These are phyloP conservation scores for Sakesphorus luctuosus DNA, from an alignment of 2,113 vertebrate species.

Conservation along the genomic window DNA sequence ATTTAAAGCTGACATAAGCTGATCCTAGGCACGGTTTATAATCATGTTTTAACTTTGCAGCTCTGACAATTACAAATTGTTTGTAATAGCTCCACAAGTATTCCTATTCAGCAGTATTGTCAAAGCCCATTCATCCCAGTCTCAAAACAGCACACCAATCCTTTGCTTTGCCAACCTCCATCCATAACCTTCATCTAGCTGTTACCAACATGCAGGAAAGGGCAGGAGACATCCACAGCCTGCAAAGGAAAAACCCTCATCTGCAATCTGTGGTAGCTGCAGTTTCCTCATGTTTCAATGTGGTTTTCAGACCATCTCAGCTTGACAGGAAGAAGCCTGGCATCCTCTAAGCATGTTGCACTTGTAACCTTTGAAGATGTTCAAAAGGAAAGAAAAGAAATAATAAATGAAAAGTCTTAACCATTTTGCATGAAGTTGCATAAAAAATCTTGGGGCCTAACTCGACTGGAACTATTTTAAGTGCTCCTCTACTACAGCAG, in stretches of 20 bases:
- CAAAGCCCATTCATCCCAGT: conserved; percentile 5
- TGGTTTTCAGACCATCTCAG: conserved; percentile 30
- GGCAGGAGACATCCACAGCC: neutral
- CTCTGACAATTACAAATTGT: conserved; percentile 51
- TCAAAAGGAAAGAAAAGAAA: conserved; percentile 15
- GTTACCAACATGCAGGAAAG: neutral
- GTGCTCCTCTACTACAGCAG: conserved; percentile 27
- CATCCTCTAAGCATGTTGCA: neutral
- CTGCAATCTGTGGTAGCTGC: neutral
- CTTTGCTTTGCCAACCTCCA: neutral
- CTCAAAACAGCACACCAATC: neutral
- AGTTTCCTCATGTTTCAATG: neutral
- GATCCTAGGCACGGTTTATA: conserved; percentile 4
- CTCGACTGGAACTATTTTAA: conserved; percentile 58
- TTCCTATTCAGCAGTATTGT: neutral
- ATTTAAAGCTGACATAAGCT: conserved; percentile 55
- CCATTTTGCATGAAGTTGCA: neutral
- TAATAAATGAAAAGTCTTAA: neutral
- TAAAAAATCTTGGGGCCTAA: conserved; percentile 21
- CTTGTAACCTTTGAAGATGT: conserved; percentile 55
- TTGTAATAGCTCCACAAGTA: conserved; percentile 21
- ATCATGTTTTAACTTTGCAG: conserved; percentile 48
- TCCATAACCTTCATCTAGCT: neutral
- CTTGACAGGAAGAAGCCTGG: conserved; percentile 23
- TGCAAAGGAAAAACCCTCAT: neutral